Base-by-base conservation (phyloP, 1,140 invertebrate species). In the Bradysia coprophila region DNA sequence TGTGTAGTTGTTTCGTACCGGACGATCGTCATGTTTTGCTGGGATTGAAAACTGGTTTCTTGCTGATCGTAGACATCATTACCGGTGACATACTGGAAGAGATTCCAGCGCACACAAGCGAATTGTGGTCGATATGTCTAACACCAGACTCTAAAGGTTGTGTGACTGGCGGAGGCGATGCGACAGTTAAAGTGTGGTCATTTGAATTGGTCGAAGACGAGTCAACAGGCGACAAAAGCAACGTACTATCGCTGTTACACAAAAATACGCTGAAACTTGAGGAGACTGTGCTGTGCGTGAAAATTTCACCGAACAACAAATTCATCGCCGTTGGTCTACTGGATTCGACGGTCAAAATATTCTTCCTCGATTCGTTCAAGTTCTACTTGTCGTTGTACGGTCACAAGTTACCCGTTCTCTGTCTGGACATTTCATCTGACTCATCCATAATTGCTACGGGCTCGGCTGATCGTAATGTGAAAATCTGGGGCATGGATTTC, bases 401-500 rank as follows among this genome's bases (percentile, higher is more conserved):
- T 0, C 95, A 99, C 61, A 94, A 92, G 56, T 63, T 97, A 33
- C 94, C 96, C 2, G 88, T 97, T 0, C 65, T 88, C 0, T 87
- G 84, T 51, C 72, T 98, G 68, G 93, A 98, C 57, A 94, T 98
- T 48, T 91, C 85, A 1, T 81, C 78, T 49, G 94, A 98, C 63
- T 88, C 80, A 1, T 74, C 73, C 2, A 53, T 98, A 2, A 81
- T 98, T 45, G 86, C 77, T 2, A 96, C 94, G 0, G 94, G 93
- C 19, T 95, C 92, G 15, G 81, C 81, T 0, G 96, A 99, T 65
- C 73, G 92, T 18, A 95, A 91, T 62, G 73, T 98, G 4, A 95
- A 97, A 68, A 83, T 98, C 46, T 99, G 94, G 94, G 93, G 94
- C 36, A 72, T 98, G 57, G 92, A 98, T 63, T 98, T 96, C 66